These are phyloP conservation scores for Hemicrepidius hirtus DNA, from an alignment of 2,888 invertebrate species.

Conservation along the genomic window DNA sequence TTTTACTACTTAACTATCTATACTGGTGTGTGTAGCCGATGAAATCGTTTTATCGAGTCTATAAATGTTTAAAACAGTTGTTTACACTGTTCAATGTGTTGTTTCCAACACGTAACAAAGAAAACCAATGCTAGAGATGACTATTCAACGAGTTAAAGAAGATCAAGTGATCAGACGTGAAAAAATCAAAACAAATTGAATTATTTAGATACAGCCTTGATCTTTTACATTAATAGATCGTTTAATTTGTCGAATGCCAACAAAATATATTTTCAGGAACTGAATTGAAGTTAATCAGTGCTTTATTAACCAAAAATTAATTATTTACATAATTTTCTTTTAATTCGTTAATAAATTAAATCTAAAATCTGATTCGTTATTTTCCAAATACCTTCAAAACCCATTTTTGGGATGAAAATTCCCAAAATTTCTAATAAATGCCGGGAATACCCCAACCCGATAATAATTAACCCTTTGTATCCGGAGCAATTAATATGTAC, in stretches of 20 bases:
- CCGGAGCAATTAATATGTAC: neutral
- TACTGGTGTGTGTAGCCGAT: constrained; percentile 3
- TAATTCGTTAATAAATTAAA: neutral
- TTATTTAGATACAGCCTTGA: constrained; percentile 16
- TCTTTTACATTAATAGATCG: constrained; percentile 18
- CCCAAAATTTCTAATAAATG: constrained; percentile 8
- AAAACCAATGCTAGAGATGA: neutral
- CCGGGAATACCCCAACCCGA: neutral
- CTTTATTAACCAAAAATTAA: neutral
- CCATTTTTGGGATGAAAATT: neutral
- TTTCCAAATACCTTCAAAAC: neutral
- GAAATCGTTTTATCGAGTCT: constrained; percentile 9
- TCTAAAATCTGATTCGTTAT: neutral
- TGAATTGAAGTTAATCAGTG: neutral
- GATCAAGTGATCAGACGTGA: neutral
- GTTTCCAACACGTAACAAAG: neutral
- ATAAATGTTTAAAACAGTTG: constrained; percentile 20
- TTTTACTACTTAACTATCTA: constrained; percentile 10
- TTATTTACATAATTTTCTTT: too few species aligned
- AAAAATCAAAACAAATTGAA: neutral
- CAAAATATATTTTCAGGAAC: constrained; percentile 11
- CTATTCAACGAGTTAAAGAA: neutral
- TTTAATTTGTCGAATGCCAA: constrained; percentile 5
- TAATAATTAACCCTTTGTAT: constrained; percentile 15
- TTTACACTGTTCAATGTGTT: neutral